Conservation (phyloP, 2,797 vertebrate species). For the Pipistrellus pygmaeus region DNA sequence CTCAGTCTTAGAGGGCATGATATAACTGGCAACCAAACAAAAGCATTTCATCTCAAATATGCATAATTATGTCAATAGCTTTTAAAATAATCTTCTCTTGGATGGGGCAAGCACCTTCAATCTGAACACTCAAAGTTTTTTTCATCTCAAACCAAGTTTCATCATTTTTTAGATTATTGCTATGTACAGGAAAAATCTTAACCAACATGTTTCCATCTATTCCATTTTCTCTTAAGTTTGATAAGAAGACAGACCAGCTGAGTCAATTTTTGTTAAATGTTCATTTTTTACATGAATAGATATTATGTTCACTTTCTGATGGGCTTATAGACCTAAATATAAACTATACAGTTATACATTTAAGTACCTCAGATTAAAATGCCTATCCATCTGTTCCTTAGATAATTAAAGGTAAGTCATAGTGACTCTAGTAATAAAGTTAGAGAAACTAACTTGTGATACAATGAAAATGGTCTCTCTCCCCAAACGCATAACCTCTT, state of each 20-base stretch:
- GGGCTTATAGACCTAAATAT: not conserved
- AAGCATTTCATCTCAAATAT: not conserved
- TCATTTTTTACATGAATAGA: not conserved
- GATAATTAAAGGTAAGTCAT: not conserved
- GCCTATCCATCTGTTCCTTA: not conserved
- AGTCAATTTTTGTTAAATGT: not conserved
- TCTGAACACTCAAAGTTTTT: not conserved
- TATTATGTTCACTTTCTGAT: not conserved
- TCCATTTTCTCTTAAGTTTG: not conserved
- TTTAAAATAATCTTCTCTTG: not conserved
- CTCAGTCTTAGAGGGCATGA: not conserved
- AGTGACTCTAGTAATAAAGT: not conserved
- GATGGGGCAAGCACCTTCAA: not conserved
- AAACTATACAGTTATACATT: not conserved
- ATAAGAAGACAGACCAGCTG: not conserved
- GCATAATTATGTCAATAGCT: not conserved
- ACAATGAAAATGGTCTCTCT: not conserved
- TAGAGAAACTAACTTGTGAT: not conserved
- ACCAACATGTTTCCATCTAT: constrained; percentile 27
- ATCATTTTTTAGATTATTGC: not conserved
- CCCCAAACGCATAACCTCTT: not conserved
- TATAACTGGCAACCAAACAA: not conserved
- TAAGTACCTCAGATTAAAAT: not conserved
- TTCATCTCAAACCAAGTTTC: not conserved
- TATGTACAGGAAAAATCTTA: not conserved